Percentiles rank a stretch among this genome's conserved stretches.
Evolutionary conservation across 2,797 vertebrate species (phyloP).

Genomic region (Harpagifer antarcticus): DNA sequence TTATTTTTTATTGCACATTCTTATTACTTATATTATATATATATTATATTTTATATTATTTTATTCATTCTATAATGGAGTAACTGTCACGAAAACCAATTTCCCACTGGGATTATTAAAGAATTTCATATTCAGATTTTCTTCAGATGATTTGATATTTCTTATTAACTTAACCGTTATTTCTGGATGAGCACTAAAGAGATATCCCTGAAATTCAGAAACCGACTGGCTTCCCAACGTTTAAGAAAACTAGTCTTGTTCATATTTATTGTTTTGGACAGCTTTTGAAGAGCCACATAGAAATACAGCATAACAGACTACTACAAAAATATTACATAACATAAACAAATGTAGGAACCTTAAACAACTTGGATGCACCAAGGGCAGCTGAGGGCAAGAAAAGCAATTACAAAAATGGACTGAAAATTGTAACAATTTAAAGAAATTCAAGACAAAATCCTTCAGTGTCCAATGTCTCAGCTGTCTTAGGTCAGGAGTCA

Average conservation of each 20-base stretch:
- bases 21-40: too few species aligned
- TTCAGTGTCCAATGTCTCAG: not conserved
- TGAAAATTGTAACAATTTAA: not conserved
- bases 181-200: slow-evolving; percentile 21
- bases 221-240: not conserved
- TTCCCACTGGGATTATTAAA: too few species aligned
- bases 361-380: not conserved
- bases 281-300: too few species aligned
- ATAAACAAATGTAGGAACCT: too few species aligned
- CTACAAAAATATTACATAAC: too few species aligned
- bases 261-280: too few species aligned
- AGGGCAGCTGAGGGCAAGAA: not conserved
- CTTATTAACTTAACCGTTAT: slow-evolving; percentile 20
- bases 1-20: too few species aligned
- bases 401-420: slow-evolving; percentile 1
- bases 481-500: slow-evolving; percentile 2
- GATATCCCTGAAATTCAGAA: slow-evolving; percentile 4
- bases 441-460: slow-evolving; percentile 1
- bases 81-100: too few species aligned
- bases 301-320: too few species aligned
- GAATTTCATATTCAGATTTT: not conserved
- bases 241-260: too few species aligned
- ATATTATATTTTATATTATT: too few species aligned
- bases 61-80: too few species aligned
- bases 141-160: slow-evolving; percentile 26